A percentile compares a stretch with the other conserved stretches of the same genome.
phyloP scores from a whole-genome alignment of 2,113 vertebrate genomes.

The Bucco capensis region DNA sequence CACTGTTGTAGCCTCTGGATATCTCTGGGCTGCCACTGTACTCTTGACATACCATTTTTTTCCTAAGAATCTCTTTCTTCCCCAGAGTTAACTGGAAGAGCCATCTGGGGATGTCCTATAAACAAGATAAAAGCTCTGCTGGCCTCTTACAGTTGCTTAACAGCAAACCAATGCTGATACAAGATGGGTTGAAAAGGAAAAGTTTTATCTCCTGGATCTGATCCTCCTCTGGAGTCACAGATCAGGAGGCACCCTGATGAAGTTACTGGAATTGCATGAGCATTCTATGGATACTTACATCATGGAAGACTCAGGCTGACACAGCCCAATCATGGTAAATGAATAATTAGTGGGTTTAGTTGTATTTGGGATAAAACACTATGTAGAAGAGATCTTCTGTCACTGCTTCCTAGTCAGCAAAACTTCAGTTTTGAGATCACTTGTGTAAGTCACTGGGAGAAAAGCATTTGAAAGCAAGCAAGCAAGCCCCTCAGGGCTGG shows the following conservation, averaged over 20 bases:
- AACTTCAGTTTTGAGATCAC: neutral
- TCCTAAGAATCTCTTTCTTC: neutral
- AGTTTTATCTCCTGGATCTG: neutral
- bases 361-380: neutral
- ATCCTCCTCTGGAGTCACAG: neutral
- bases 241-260: neutral
- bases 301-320: fast-evolving
- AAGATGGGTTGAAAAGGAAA: neutral
- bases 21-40: neutral
- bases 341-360: neutral
- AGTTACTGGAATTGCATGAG: neutral
- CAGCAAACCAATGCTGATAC: neutral
- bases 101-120: neutral
- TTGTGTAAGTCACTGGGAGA: neutral
- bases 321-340: neutral
- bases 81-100: neutral
- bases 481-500: neutral
- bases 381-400: neutral
- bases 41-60: neutral
- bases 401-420: neutral
- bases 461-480: neutral
- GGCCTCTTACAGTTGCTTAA: neutral
- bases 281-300: neutral
- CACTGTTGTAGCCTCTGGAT: neutral
- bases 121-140: neutral